Percentiles rank a stretch among this genome's conserved stretches.
Conservation (phyloP, 1,140 invertebrate genomes). For the Papilio helenus region DNA sequence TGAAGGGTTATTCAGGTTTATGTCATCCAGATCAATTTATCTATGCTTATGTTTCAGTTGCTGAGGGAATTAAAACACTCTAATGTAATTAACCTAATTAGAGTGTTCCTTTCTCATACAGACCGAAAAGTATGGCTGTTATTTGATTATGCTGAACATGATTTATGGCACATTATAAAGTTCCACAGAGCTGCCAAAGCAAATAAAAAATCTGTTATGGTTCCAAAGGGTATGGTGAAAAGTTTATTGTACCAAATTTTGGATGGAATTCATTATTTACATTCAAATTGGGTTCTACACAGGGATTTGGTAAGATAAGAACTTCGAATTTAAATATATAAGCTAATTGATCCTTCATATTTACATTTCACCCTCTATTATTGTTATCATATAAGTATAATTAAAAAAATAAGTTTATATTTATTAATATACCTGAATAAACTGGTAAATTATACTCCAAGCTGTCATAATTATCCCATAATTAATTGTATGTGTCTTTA, state of each 20-base stretch:
- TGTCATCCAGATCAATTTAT: background rate
- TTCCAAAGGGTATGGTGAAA: constrained; percentile 99
- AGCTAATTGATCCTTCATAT: no score
- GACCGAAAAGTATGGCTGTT: constrained; percentile 99
- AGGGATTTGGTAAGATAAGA: constrained; percentile 92
- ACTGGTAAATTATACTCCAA: background rate
- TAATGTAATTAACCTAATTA: constrained; percentile 98
- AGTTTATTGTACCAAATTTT: constrained; percentile 99
- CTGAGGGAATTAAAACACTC: constrained; percentile 98
- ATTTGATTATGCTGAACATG: constrained; percentile 99
- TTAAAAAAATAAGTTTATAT: no score
- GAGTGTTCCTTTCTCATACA: constrained; percentile 98
- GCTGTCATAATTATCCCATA: no score
- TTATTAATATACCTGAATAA: no score
- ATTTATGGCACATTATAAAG: constrained; percentile 99
- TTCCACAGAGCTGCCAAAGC: constrained; percentile 99
- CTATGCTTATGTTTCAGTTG: constrained; percentile 86
- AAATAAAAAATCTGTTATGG: constrained; percentile 98
- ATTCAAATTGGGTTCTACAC: constrained; percentile 99
- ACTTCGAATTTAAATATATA: no score
- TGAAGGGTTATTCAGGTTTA: no score
- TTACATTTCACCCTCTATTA: no score
- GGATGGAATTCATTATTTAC: constrained; percentile 99
- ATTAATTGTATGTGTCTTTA: constrained; percentile 47
- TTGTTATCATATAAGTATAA: no score